phyloP scores from a whole-genome alignment of 2,888 invertebrate species.

The Tetranychus truncatus region DNA sequence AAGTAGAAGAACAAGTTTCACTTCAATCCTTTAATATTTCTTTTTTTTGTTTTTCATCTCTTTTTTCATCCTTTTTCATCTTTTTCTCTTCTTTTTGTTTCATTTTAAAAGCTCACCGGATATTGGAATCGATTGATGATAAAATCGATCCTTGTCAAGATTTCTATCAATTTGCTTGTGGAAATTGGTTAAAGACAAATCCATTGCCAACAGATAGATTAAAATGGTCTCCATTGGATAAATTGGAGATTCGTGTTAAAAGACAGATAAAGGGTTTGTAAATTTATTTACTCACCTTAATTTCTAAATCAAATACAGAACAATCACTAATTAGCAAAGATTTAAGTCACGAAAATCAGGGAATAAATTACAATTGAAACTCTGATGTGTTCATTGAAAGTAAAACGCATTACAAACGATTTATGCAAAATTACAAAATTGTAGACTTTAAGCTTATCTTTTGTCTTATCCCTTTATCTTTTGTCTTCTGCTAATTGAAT shows the following conservation, averaged over 20 bases:
- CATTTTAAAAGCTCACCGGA: neutral
- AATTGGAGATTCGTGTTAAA: neutral
- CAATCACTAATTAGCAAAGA: too few relatives aligned
- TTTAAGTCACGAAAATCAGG: too few relatives aligned
- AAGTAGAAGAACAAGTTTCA: neutral
- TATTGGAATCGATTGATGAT: constrained; percentile 2
- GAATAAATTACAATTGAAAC: too few relatives aligned
- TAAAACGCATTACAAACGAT: too few relatives aligned
- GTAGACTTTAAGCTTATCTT: too few relatives aligned
- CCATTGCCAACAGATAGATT: neutral
- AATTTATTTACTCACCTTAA: too few relatives aligned
- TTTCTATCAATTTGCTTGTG: constrained; percentile 61
- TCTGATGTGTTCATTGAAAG: too few relatives aligned
- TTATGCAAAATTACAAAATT: too few relatives aligned
- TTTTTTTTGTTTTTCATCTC: neutral
- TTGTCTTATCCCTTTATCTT: too few relatives aligned
- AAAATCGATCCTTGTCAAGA: constrained; percentile 53
- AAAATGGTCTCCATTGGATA: constrained; percentile 6
- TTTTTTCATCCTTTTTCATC: neutral
- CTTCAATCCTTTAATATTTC: neutral
- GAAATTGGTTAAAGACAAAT: constrained; percentile 43
- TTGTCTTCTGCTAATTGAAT: too few relatives aligned
- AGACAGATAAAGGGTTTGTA: neutral
- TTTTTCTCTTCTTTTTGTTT: neutral
- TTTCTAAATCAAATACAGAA: too few relatives aligned